Base-by-base conservation (phyloP, 1,140 invertebrate genomes). In the Harpegnathos saltator region DNA sequence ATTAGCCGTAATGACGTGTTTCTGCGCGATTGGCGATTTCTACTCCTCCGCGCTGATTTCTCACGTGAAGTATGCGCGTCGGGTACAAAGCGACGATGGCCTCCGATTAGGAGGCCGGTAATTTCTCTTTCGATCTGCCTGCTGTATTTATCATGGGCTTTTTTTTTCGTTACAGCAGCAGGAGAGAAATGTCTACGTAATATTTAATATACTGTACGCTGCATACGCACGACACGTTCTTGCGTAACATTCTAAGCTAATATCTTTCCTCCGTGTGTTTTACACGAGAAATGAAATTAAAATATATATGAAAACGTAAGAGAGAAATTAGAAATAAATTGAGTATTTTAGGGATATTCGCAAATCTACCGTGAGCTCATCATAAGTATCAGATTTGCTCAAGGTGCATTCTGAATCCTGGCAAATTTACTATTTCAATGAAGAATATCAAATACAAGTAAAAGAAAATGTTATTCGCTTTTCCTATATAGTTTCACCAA, bases 211-310 rank as follows among this genome's bases (percentile, higher is more conserved):
- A 19, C 33, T 73, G 54, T 19, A 17, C 52, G 19, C n/a, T n/a
- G 29, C 15, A 9, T 56, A 56, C 12, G 2, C n/a, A 65, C 33
- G 7, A 44, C 38, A 44, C 38, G 11, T 44, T n/a, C 24, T 19
- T 58, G 48, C n/a, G 12, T 33, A 66, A 66, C 62, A 38, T 66
- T 26, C 52, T 89, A 91, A 92, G 93, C 93, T 91, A 91, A 93
- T 93, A 92, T 91, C 90, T 90, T 89, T 88, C 87, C 88, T 91
- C 92, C 89, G 91, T 91, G 89, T 89, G n/a, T n/a, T n/a, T n/a
- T 84, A 86, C 63, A 77, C 65, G 19, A 69, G 50, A 69, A 91
- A 80, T 89, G n/a, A n/a, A n/a, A n/a, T n/a, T n/a, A n/a, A n/a
- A n/a, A n/a, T n/a, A n/a, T n/a, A n/a, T n/a, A n/a, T n/a, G n/a